These are phyloP conservation scores for Hippocampus guttulatus DNA, from an alignment of 2,113 vertebrate genomes.

Conservation along the genomic window DNA sequence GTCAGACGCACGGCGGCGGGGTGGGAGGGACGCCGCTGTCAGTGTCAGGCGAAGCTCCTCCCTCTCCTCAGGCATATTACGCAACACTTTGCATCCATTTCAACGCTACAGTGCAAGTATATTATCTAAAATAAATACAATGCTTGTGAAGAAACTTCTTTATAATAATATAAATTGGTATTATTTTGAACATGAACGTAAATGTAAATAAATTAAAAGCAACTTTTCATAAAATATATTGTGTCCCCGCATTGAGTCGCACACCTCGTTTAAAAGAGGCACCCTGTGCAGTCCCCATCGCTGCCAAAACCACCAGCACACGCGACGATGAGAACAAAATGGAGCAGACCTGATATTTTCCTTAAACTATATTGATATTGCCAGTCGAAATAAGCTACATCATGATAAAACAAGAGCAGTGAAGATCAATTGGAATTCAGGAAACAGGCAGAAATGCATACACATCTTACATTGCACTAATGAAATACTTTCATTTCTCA, in stretches of 20 bases:
- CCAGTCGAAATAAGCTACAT: not conserved
- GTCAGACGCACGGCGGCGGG: constrained; percentile 62
- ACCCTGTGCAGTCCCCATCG: too few species aligned
- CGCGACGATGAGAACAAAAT: too few species aligned
- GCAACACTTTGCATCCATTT: constrained; percentile 47
- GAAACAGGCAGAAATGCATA: not conserved
- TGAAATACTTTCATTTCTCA: not conserved
- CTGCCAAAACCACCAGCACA: not conserved
- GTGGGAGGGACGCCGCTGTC: constrained; percentile 16
- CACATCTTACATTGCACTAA: not conserved
- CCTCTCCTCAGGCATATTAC: constrained; percentile 13
- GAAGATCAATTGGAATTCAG: not conserved
- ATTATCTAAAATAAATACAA: too few species aligned
- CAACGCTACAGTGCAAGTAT: not conserved
- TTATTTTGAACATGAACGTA: not conserved
- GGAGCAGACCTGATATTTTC: not conserved
- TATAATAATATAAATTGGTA: too few species aligned
- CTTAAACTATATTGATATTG: not conserved
- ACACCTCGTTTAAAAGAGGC: not conserved
- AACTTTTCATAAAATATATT: not conserved
- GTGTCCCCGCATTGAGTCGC: not conserved
- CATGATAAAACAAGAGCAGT: not conserved
- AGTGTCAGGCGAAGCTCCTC: constrained; percentile 41
- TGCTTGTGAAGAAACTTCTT: too few species aligned
- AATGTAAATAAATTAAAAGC: not conserved